These are phyloP conservation scores for Alfaro cultratus DNA, from an alignment of 2,797 vertebrate genomes.

Conservation along the genomic window DNA sequence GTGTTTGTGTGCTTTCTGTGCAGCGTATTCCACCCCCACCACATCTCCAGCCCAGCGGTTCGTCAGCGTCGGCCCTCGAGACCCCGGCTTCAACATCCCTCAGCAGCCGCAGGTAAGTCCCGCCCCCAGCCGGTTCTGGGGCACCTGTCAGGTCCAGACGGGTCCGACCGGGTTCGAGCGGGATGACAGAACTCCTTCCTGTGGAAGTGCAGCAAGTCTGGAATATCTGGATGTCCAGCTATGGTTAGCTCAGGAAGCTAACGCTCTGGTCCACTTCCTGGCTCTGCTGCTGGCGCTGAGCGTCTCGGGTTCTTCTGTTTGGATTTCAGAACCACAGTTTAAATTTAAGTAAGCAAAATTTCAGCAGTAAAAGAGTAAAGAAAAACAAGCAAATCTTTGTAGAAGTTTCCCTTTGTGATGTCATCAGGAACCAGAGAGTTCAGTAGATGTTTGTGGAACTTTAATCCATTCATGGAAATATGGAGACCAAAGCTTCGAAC, in stretches of 20 bases:
- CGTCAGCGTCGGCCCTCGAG: slow-evolving; percentile 98
- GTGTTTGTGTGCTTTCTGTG: slow-evolving; percentile 40
- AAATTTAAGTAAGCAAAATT: background rate
- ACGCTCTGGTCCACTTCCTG: too few species aligned
- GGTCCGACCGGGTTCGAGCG: too few species aligned
- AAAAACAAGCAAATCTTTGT: background rate
- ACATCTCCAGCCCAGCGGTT: slow-evolving; percentile 98
- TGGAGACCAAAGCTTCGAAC: background rate
- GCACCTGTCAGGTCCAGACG: background rate
- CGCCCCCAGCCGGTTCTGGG: background rate
- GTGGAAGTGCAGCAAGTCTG: too few species aligned
- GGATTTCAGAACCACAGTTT: too few species aligned
- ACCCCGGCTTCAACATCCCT: slow-evolving; percentile 99
- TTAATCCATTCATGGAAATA: too few species aligned
- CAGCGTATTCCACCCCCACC: slow-evolving; percentile 98
- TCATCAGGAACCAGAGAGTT: background rate
- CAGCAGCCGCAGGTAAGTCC: slow-evolving; percentile 95
- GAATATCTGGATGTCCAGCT: too few species aligned
- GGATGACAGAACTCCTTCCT: too few species aligned
- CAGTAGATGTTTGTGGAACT: too few species aligned
- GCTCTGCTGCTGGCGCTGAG: too few species aligned
- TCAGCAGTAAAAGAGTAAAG: background rate
- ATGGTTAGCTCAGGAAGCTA: too few species aligned
- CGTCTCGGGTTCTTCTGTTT: too few species aligned
- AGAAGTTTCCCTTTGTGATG: background rate